phyloP scores from a whole-genome alignment of 2,797 vertebrate species.

The Arctocebus calabarensis region DNA sequence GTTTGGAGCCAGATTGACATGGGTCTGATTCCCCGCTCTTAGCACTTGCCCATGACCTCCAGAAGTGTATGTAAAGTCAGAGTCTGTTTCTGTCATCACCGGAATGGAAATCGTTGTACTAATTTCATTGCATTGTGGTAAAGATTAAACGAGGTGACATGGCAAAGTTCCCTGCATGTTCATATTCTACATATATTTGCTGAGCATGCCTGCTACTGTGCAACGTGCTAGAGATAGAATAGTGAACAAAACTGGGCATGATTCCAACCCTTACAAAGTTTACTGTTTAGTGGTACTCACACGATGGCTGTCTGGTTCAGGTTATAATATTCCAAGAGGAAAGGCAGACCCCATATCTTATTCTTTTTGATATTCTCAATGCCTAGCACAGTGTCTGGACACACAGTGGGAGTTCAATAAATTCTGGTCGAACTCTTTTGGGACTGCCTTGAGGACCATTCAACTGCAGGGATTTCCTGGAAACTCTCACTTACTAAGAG shows the following conservation, averaged over 20 bases:
- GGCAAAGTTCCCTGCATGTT: neutral
- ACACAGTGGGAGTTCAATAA: conserved; percentile 28
- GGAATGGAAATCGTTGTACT: conserved; percentile 1
- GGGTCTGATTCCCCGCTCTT: neutral
- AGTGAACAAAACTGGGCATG: neutral
- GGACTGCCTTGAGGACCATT: conserved; percentile 3
- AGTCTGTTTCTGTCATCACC: conserved; percentile 3
- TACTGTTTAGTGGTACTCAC: neutral
- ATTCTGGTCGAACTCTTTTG: neutral
- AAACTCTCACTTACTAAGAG: neutral
- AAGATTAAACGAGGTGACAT: neutral
- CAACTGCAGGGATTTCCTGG: conserved; percentile 31
- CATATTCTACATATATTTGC: neutral
- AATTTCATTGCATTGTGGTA: neutral
- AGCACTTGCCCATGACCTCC: neutral
- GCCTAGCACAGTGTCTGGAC: neutral
- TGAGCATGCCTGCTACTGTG: neutral
- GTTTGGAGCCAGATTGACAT: neutral
- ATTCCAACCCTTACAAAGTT: neutral
- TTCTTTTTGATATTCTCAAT: neutral
- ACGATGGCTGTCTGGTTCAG: neutral
- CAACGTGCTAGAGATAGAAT: neutral
- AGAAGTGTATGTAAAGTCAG: neutral
- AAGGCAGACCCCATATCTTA: neutral
- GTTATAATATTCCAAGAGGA: neutral